These are phyloP conservation scores for Micromesistius poutassou DNA, from an alignment of 2,797 vertebrate species.

Conservation along the genomic window DNA sequence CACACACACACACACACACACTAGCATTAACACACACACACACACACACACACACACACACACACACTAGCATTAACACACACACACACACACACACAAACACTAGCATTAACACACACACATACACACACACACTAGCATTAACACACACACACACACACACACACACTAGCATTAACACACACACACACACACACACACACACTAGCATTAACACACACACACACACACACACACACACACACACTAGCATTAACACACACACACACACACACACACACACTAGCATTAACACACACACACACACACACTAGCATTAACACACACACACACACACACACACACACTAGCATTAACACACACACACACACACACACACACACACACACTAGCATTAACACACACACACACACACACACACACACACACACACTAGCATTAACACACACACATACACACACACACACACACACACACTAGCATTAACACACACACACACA, in stretches of 20 bases:
- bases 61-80: no score
- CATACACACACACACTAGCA: not conserved
- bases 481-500: constrained; percentile 21
- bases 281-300: not conserved
- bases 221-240: no score
- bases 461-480: no score
- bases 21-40: not conserved
- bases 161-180: not conserved
- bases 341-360: not conserved
- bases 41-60: constrained; percentile 15
- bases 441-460: no score
- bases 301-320: constrained; percentile 28
- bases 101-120: not conserved
- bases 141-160: constrained; percentile 16
- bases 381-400: not conserved
- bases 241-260: no score
- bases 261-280: constrained; percentile 25
- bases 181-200: no score
- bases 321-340: constrained; percentile 12
- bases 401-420: no score
- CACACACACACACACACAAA: not conserved
- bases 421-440: no score
- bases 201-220: no score
- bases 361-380: not conserved
- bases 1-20: no score